These are phyloP conservation scores for Dasyurus viverrinus DNA, from an alignment of 2,113 vertebrate genomes.

Conservation along the genomic window DNA sequence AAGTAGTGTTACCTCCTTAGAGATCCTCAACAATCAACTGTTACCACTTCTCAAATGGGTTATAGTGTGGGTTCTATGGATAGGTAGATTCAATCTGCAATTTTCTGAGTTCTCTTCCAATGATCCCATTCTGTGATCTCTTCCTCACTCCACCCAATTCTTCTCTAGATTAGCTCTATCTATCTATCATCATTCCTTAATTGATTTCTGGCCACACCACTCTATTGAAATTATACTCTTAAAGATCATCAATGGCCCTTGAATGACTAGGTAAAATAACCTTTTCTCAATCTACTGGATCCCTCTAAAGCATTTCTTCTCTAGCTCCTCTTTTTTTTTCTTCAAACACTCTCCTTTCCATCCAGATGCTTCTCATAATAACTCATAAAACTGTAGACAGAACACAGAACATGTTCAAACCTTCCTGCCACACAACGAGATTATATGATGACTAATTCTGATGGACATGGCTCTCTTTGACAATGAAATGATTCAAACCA, in stretches of 20 bases:
- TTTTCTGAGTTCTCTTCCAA: background rate
- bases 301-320: background rate
- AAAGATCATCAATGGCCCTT: background rate
- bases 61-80: background rate
- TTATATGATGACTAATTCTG: too few relatives aligned
- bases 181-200: background rate
- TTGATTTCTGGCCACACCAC: background rate
- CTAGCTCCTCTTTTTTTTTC: background rate
- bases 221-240: background rate
- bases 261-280: background rate
- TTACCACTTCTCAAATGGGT: background rate
- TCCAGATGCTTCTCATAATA: background rate
- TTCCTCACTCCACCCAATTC: background rate
- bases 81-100: background rate
- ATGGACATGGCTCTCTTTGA: too few relatives aligned
- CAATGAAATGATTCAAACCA: too few relatives aligned
- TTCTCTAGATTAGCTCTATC: background rate
- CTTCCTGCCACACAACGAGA: background rate
- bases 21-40: background rate
- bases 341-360: background rate
- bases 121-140: background rate
- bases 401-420: background rate
- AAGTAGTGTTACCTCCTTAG: background rate
- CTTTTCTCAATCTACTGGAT: background rate
- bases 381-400: background rate